Evolutionary conservation across 53 echinoderm and acorn worm genomes (phyloP).

Genomic region (Pentamera pediparva): DNA sequence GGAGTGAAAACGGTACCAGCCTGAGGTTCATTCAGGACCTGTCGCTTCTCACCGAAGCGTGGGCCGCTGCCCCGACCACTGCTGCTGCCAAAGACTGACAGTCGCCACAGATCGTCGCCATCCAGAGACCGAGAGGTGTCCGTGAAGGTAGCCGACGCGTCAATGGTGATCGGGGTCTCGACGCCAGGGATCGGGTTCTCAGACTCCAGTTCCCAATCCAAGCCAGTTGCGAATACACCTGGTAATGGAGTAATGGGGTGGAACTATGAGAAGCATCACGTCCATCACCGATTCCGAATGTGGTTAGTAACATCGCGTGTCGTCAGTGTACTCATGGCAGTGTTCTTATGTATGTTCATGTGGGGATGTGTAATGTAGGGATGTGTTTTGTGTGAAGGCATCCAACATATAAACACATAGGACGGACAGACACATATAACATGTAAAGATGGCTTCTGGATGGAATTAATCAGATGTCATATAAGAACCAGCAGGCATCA

Average conservation of each 20-base stretch:
- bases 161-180: slow-evolving; percentile 47
- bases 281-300: background rate
- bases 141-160: slow-evolving; percentile 40
- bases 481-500: too few relatives aligned
- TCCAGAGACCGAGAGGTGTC: slow-evolving; percentile 59
- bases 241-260: background rate
- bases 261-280: slow-evolving; percentile 13
- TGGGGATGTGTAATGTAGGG: too few relatives aligned
- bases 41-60: slow-evolving; percentile 54
- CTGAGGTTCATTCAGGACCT: slow-evolving; percentile 49
- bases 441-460: too few relatives aligned
- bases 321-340: background rate
- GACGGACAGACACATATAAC: slow-evolving; percentile 13
- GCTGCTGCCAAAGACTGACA: slow-evolving; percentile 73
- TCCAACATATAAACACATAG: slow-evolving; percentile 17
- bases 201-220: slow-evolving; percentile 54
- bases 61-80: slow-evolving; percentile 60
- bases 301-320: slow-evolving; percentile 10
- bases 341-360: slow-evolving; percentile 1
- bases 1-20: slow-evolving; percentile 48
- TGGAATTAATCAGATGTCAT: too few relatives aligned
- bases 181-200: slow-evolving; percentile 57
- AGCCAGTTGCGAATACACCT: slow-evolving; percentile 76
- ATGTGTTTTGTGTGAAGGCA: slow-evolving; percentile 24
- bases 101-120: slow-evolving; percentile 75